phyloP scores from a whole-genome alignment of 2,797 vertebrate species.

The Xenopus petersii region DNA sequence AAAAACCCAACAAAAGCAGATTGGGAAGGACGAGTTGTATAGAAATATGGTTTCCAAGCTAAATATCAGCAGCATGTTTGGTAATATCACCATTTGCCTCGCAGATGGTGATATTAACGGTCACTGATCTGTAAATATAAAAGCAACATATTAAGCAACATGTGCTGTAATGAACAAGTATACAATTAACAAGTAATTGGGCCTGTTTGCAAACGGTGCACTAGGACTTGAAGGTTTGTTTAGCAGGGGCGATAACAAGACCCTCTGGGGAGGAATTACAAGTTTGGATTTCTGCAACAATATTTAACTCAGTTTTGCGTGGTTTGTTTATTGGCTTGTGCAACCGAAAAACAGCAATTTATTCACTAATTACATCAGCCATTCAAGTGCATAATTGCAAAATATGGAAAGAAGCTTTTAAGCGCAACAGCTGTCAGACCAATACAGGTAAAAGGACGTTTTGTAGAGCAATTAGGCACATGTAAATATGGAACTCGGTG shows the following conservation, averaged over 20 bases:
- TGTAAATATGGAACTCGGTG: no score
- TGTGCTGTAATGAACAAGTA: no score
- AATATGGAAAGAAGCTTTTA: slow-evolving; percentile 6
- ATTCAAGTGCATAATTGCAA: slow-evolving; percentile 31
- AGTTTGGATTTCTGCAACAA: neutral
- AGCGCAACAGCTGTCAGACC: neutral
- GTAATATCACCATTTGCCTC: no score
- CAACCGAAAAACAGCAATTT: slow-evolving; percentile 18
- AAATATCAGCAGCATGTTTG: no score
- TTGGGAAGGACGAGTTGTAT: no score
- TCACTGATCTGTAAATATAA: no score
- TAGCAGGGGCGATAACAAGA: neutral
- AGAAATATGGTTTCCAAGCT: no score
- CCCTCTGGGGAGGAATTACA: neutral
- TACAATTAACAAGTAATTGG: no score
- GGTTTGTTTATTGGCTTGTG: neutral
- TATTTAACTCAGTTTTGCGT: neutral
- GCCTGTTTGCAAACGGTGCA: no score
- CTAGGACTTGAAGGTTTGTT: neutral
- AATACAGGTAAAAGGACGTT: neutral
- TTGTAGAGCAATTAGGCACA: neutral
- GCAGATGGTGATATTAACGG: no score
- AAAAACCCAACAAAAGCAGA: no score
- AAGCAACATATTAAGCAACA: no score
- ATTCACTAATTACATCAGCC: slow-evolving; percentile 24